Percentiles rank a stretch among this genome's conserved stretches.
phyloP scores from a whole-genome alignment of 2,113 vertebrate genomes.

The Harpagus bidentatus region DNA sequence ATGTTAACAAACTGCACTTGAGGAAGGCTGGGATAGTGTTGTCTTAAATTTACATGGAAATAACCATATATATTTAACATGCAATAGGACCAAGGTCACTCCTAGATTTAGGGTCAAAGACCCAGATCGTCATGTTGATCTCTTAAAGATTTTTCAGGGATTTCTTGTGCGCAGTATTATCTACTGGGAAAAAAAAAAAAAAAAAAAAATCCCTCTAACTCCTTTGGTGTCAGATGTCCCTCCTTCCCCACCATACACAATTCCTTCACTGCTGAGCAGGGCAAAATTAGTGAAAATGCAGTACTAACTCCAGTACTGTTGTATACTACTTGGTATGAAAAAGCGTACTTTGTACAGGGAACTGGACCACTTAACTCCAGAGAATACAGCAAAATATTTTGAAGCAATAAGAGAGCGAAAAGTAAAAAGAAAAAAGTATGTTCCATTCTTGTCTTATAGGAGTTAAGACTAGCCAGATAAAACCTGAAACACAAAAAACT shows the following conservation, averaged over 20 bases:
- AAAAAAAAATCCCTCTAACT: not conserved
- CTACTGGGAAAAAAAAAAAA: not conserved
- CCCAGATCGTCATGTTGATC: not conserved
- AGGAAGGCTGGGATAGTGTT: not conserved
- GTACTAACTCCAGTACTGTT: not conserved
- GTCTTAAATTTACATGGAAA: not conserved
- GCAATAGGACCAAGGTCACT: not conserved
- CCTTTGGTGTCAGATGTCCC: not conserved
- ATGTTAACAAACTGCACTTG: not conserved
- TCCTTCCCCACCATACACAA: not conserved
- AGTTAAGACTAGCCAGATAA: not conserved
- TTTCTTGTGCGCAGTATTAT: not conserved
- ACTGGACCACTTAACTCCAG: not conserved
- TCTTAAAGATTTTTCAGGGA: not conserved
- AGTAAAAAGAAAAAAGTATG: not conserved
- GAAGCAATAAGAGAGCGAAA: not conserved
- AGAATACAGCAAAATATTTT: not conserved
- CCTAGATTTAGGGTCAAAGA: not conserved
- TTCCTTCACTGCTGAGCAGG: not conserved
- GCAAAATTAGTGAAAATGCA: not conserved
- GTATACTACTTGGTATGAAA: not conserved
- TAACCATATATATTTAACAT: not conserved
- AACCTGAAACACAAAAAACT: not conserved
- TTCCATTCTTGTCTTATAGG: not conserved
- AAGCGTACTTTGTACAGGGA: not conserved